Conservation (phyloP, 2,113 vertebrate genomes). For the Ictidomys tridecemlineatus region DNA sequence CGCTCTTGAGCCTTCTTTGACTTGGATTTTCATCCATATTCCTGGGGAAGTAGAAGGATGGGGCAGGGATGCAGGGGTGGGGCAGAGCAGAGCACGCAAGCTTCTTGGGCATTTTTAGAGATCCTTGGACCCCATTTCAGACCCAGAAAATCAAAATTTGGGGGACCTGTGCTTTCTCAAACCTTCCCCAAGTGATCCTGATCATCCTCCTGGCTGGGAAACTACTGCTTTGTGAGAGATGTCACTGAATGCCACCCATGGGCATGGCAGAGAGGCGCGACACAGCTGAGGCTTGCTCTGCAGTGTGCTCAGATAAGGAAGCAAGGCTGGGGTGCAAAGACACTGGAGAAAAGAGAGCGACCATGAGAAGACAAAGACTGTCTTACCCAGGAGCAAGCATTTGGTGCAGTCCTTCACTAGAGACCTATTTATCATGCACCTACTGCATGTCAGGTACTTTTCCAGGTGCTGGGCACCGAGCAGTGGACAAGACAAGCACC, state of each 20-base stretch:
- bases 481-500: neutral
- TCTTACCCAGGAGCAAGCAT: neutral
- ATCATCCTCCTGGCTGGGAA: neutral
- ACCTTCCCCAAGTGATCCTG: neutral
- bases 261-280: neutral
- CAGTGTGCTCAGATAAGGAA: neutral
- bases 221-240: no score
- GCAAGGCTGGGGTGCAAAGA: neutral
- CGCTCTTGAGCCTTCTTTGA: neutral
- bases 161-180: neutral
- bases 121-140: neutral
- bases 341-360: neutral
- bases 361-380: rapidly evolving
- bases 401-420: neutral
- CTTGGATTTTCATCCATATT: rapidly evolving
- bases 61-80: rapidly evolving
- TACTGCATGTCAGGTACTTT: rapidly evolving
- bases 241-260: neutral
- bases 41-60: neutral
- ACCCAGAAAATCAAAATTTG: neutral
- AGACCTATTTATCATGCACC: neutral
- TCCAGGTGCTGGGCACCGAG: neutral
- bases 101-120: no score
- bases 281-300: neutral
- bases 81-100: rapidly evolving